Evolutionary conservation across 2,888 invertebrate genomes (phyloP), one percentile per base, ranked within the genome.

Genomic region (Carterocephalus palaemon): DNA sequence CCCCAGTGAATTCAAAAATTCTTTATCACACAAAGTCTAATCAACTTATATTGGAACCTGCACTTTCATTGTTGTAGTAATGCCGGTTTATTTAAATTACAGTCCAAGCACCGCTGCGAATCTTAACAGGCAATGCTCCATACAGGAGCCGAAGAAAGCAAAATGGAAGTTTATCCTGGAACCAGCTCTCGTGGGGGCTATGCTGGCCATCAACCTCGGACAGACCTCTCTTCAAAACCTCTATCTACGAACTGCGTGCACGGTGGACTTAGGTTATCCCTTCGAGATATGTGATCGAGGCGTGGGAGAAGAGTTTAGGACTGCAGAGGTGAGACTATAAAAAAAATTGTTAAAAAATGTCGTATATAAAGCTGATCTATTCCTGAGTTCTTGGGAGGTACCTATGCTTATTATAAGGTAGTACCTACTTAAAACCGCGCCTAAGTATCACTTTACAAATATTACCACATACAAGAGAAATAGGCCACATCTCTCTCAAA

Each of bases 161-260:
- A 78, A 69, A 70, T 81, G 79, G 68, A 62, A 62, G 39, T 84
- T 92, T 45, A 89, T 92, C 2, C 88, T 93, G 3, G 93, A 93
- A 61, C 93, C 93, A 0, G 91, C 92, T 67, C 71, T 93, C 33
- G 91, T 92, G 3, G 91, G 91, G 33, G 90, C 92, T 59, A 92
- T 93, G 83, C 71, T 85, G 56, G 85, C 86, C 3, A 86, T 86
- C 60, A 83, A 82, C 57, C 62, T 86, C 8, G 90, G 92, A 1
- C 90, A 90, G 56, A 82, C 93, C n/a, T 92, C 92, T 4, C 88
- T 92, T 7, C 93, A 93, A 67, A 93, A 93, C 68, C 81, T 93
- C 43, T 92, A 92, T 64, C 75, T 93, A 48, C 90, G 92, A 57
- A 93, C 93, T 56, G 93, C 93, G 0, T 93, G 93, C 58, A 82